A percentile compares a stretch with the other conserved stretches of the same genome.
Conservation (phyloP, 2,113 vertebrate species). For the Zosterops borbonicus region DNA sequence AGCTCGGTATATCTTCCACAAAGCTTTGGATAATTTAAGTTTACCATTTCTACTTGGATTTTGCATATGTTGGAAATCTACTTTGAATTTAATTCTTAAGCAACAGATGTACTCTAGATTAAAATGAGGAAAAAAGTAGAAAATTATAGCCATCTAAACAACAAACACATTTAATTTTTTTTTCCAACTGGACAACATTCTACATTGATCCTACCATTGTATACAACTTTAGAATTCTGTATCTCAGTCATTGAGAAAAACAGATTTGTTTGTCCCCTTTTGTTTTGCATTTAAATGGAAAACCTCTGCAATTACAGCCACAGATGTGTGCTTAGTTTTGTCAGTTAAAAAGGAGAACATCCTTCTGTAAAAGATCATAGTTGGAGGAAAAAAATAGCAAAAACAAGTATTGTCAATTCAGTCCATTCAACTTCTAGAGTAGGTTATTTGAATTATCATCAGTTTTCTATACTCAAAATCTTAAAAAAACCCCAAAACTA, state of each 20-base stretch:
- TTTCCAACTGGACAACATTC: neutral
- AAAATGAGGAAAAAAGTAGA: neutral
- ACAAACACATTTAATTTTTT: neutral
- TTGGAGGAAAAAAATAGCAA: fast-evolving
- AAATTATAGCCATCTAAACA: neutral
- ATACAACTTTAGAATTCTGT: neutral
- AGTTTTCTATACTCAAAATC: neutral
- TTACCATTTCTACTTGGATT: neutral
- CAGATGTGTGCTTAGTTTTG: neutral
- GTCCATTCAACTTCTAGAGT: neutral
- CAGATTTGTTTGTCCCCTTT: neutral
- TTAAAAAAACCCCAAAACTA: neutral
- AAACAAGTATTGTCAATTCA: neutral
- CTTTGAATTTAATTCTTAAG: neutral
- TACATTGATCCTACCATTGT: neutral
- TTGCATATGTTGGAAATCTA: neutral
- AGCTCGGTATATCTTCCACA: neutral
- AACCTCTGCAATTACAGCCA: neutral
- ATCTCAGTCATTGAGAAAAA: neutral
- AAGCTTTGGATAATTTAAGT: neutral
- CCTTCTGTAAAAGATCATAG: neutral
- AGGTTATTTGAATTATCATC: neutral
- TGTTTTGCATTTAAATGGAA: neutral
- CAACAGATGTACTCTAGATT: neutral
- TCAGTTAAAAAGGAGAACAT: neutral